phyloP scores from a whole-genome alignment of 2,888 invertebrate species.

The Phragmatobia fuliginosa region DNA sequence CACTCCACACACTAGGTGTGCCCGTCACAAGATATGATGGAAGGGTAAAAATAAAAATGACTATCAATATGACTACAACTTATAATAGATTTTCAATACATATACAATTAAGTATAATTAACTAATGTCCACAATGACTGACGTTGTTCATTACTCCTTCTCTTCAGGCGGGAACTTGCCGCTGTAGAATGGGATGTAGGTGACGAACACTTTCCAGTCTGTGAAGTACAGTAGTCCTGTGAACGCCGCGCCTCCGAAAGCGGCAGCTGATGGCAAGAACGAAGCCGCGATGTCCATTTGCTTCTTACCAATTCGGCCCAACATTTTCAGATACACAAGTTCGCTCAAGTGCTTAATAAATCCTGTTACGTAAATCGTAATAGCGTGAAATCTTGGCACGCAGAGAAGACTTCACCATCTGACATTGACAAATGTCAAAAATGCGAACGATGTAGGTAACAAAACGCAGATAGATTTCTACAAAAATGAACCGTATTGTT shows the following conservation, averaged over 20 bases:
- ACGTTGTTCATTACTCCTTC: conserved; percentile 48
- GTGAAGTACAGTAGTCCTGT: conserved; percentile 89
- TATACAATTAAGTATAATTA: conserved; percentile 34
- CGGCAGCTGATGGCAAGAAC: conserved; percentile 85
- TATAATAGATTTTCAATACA: conserved; percentile 52
- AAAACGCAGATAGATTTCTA: background rate
- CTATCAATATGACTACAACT: conserved; percentile 34
- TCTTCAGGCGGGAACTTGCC: conserved; percentile 88
- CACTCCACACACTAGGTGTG: background rate
- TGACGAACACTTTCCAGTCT: conserved; percentile 92
- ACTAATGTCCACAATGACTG: conserved; percentile 18
- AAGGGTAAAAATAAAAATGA: conserved; percentile 6
- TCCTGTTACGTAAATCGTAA: conserved; percentile 2
- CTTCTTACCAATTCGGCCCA: conserved; percentile 87
- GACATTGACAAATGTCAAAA: background rate
- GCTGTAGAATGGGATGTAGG: conserved; percentile 91
- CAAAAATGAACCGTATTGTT: background rate
- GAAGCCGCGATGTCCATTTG: conserved; percentile 85
- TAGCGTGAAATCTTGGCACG: conserved; percentile 1
- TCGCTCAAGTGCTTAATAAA: background rate
- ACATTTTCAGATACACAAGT: conserved; percentile 58
- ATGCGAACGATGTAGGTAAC: background rate
- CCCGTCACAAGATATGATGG: background rate
- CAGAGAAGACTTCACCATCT: background rate
- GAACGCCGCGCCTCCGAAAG: conserved; percentile 89